These are phyloP conservation scores for Reticulitermes speratus DNA, from an alignment of 1,140 invertebrate genomes.

Conservation along the genomic window DNA sequence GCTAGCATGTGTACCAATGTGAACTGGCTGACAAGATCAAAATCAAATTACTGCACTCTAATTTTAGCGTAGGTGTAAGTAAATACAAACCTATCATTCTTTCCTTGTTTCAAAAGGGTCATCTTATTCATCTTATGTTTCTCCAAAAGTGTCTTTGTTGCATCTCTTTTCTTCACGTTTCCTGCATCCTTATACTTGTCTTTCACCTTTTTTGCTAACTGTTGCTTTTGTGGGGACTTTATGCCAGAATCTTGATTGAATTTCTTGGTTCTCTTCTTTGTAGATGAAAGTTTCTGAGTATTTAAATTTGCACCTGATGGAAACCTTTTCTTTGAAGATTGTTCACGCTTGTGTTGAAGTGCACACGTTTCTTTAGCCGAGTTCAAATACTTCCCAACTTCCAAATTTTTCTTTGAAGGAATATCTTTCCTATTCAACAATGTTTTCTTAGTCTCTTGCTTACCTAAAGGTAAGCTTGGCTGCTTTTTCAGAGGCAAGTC, in stretches of 20 bases:
- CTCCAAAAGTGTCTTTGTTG: conserved; percentile 47
- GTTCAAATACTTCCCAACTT: not conserved
- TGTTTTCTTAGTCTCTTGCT: not conserved
- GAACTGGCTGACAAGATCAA: no score
- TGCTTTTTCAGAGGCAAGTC: not conserved
- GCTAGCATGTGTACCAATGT: no score
- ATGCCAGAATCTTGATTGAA: not conserved
- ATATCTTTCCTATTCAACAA: not conserved
- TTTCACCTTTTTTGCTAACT: conserved; percentile 38
- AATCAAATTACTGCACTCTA: no score
- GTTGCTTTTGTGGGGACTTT: conserved; percentile 34
- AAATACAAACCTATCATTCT: not conserved
- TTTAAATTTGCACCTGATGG: conserved; percentile 20
- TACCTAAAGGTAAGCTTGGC: not conserved
- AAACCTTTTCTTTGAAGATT: conserved; percentile 34
- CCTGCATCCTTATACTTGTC: conserved; percentile 38
- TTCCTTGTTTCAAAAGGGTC: not conserved
- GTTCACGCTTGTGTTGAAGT: conserved; percentile 19
- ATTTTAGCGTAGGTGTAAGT: no score
- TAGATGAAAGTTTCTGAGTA: not conserved
- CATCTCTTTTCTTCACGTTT: conserved; percentile 60
- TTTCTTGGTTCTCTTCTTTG: conserved; percentile 25
- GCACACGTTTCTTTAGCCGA: conserved; percentile 33
- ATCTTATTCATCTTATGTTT: conserved; percentile 40
- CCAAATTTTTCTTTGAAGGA: not conserved